Percentiles rank a stretch among this genome's conserved stretches.
These are phyloP conservation scores for Neosilurus mollespiculum DNA, from an alignment of 2,797 vertebrate genomes.

Conservation along the genomic window DNA sequence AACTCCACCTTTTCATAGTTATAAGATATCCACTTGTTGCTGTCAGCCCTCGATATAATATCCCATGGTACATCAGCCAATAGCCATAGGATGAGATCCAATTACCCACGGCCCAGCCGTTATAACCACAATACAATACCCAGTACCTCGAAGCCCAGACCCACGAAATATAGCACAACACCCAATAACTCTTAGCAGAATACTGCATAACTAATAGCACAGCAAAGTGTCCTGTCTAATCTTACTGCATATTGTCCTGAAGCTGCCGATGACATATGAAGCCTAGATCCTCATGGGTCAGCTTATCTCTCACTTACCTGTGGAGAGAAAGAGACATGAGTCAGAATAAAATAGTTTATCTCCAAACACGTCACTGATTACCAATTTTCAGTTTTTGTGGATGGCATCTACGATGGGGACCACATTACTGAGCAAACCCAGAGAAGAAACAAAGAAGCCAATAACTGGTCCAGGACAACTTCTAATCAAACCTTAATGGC, in stretches of 20 bases:
- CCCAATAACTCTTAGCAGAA: not conserved
- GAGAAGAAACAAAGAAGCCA: not conserved
- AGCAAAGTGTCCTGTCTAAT: not conserved
- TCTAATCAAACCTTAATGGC: not conserved
- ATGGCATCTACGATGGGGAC: not conserved
- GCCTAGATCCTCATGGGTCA: not conserved
- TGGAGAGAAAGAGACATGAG: not conserved
- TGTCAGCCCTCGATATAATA: not conserved
- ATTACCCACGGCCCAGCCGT: not conserved
- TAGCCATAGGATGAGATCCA: not conserved
- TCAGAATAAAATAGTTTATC: not conserved
- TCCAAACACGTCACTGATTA: not conserved
- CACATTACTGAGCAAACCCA: not conserved
- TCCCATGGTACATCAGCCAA: not conserved
- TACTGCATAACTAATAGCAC: not conserved
- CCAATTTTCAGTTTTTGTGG: not conserved
- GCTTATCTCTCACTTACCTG: constrained; percentile 6
- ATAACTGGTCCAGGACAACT: not conserved
- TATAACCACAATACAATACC: not conserved
- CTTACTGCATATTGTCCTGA: constrained; percentile 2
- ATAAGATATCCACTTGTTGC: too few relatives aligned
- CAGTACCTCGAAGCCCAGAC: not conserved
- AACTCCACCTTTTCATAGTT: too few relatives aligned
- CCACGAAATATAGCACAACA: not conserved
- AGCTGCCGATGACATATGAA: not conserved